Evolutionary conservation across 2,113 vertebrate species (phyloP), one percentile per base, ranked within the genome.

Genomic region (Corythoichthys intestinalis): DNA sequence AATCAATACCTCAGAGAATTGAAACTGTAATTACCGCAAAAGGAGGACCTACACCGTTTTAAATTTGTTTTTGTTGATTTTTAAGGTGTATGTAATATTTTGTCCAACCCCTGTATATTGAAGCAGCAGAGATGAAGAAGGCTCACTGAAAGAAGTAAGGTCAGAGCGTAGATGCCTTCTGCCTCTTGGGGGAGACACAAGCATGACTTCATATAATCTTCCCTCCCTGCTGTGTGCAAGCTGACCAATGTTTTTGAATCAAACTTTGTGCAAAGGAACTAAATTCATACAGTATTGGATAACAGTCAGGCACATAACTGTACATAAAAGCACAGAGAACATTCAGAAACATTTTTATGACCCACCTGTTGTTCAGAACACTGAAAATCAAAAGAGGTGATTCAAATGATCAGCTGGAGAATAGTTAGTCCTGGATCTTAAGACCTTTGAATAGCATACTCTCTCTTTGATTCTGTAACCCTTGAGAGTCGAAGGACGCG

Each of bases 111-210:
- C 20, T 28, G 20, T 28, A 10, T 28, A 2, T 13, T 7, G 10
- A 46, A 6, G 38, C 59, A 44, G 39, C 3, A 3, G 39, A 62
- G n/a, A 62, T 28, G 20, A 28, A 38, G 37, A 59, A 39, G 17
- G 17, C 59, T 2, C 15, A 20, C 11, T 28, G 74, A 74, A 76
- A 81, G 13, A 59, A 58, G 74, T 62, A 52, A 74, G 74, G 74
- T 82, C 85, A 20, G 34, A 39, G 76, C 65, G 78, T 53, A 49
- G 46, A 73, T 57, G 7, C 65, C 72, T 77, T 49, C 58, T 1
- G 44, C 87, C 90, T 91, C 89, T 83, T 62, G 90, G 83, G 89
- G 91, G 90, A 84, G 91, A 85, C 87, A 90, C 79, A 87, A 87
- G 44, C 54, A 49, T 50, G 84, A 66, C 79, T 73, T 70, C 69